Evolutionary conservation across 2,797 vertebrate species (phyloP), one percentile per base, ranked within the genome.

Genomic region (Choloepus didactylus): DNA sequence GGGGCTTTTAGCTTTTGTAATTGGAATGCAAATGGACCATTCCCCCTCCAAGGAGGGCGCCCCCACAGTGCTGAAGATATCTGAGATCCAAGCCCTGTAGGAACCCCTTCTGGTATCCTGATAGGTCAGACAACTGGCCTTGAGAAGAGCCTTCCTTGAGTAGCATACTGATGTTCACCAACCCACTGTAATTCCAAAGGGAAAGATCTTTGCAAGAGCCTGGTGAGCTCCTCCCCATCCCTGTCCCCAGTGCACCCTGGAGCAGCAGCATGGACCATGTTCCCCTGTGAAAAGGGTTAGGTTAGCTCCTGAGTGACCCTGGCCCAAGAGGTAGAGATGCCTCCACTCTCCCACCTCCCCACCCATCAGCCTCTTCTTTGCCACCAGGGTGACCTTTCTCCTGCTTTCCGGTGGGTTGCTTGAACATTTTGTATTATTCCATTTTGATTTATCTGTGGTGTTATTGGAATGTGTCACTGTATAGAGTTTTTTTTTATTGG

Each of bases 351-450:
- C 5, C 3, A 23, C 31, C 2, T 27, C 9, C 3, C 4, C 18
- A 14, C 21, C 21, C 21, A n/a, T 69, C 7, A 73, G 46, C 38
- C 41, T 86, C 41, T 92, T 15, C 35, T 93, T 92, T 70, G 31
- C 18, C 11, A 73, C 41, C 41, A 73, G 70, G 69, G 41, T 41
- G 9, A 46, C 15, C 29, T 23, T 70, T 69, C 67, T 54, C 54
- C 31, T 92, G 87, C 18, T 86, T 92, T 92, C 35, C 60, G 87
- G 25, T 77, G 62, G 18, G 35, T 87, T 73, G 62, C 79, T 56
- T 21, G 60, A 93, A 85, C 83, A 64, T 92, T 86, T 91, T 60
- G 15, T 92, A 75, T 54, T 77, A 95, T 91, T 93, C 16, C 11
- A 35, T 54, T 92, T 91, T 94, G 41, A 73, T 77, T 93, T 89